Base-by-base conservation (phyloP, 2,888 invertebrate species). In the Tridacna crocea region DNA sequence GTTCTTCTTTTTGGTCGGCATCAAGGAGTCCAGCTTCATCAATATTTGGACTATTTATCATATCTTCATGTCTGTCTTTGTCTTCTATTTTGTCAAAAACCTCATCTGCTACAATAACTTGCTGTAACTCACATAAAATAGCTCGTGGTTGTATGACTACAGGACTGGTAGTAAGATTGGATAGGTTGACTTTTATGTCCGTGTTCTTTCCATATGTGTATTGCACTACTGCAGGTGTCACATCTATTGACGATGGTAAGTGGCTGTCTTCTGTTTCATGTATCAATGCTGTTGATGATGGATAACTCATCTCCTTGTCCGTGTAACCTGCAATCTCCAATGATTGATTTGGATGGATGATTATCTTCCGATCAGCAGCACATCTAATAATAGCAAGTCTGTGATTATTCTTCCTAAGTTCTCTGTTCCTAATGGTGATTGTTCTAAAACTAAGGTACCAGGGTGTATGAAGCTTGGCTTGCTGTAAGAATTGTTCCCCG, bases 401-500 rank as follows among this genome's bases (percentile, higher is more conserved):
- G n/a, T n/a, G n/a, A n/a, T n/a, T n/a, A n/a, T n/a, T n/a, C n/a
- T n/a, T n/a, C n/a, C n/a, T n/a, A n/a, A n/a, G n/a, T n/a, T n/a
- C n/a, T n/a, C n/a, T n/a, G n/a, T n/a, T n/a, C n/a, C n/a, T n/a
- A n/a, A n/a, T n/a, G n/a, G n/a, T n/a, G n/a, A n/a, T n/a, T n/a
- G n/a, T n/a, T n/a, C n/a, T n/a, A n/a, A n/a, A 83, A 17, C 74
- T 46, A 11, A 87, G 58, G 61, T 78, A 87, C 82, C 80, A 84
- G 27, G 80, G 77, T 13, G 77, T 80, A 47, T 73, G 61, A 24
- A 83, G 26, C 0, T 68, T 51, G 12, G 83, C 19, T 72, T n/a
- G n/a, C 55, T 87, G 81, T 55, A 87, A 47, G 68, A 61, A 87
- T 48, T 75, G 60, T 48, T 79, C 75, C 26, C 84, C 84, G 73